Conservation (phyloP, 2,797 vertebrate species). For the Calcarius lapponicus region DNA sequence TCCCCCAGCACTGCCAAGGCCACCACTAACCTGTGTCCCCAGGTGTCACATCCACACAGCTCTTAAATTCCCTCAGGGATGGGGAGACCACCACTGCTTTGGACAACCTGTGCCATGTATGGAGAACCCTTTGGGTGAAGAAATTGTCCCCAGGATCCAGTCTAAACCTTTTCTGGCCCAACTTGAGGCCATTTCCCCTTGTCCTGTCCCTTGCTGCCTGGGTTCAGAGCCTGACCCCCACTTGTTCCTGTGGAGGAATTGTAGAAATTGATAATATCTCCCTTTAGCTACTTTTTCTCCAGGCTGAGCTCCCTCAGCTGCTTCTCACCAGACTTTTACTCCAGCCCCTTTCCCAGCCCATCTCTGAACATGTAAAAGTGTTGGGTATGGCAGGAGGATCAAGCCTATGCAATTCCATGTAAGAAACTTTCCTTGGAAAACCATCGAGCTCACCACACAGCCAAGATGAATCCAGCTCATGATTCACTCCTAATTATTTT, state of each 20-base stretch:
- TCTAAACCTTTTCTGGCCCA: neutral
- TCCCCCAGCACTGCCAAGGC: neutral
- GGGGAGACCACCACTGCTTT: too few relatives aligned
- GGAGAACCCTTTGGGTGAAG: neutral
- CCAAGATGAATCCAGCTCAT: neutral
- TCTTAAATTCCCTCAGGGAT: neutral
- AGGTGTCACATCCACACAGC: fast-evolving
- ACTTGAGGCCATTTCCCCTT: neutral
- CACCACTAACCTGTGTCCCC: too few relatives aligned
- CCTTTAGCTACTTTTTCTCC: neutral
- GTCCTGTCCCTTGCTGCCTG: neutral
- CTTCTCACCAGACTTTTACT: neutral
- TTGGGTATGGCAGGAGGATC: neutral
- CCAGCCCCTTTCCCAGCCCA: neutral
- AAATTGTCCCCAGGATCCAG: neutral
- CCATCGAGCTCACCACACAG: neutral
- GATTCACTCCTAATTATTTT: neutral
- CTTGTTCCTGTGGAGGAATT: neutral
- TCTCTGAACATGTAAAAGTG: neutral
- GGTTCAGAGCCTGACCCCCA: fast-evolving
- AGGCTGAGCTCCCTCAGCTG: neutral
- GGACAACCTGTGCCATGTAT: neutral
- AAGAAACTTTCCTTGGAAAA: neutral
- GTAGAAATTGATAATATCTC: neutral
- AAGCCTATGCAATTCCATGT: neutral